Evolutionary conservation across 2,113 vertebrate genomes (phyloP).

Genomic region (Mustela nigripes): DNA sequence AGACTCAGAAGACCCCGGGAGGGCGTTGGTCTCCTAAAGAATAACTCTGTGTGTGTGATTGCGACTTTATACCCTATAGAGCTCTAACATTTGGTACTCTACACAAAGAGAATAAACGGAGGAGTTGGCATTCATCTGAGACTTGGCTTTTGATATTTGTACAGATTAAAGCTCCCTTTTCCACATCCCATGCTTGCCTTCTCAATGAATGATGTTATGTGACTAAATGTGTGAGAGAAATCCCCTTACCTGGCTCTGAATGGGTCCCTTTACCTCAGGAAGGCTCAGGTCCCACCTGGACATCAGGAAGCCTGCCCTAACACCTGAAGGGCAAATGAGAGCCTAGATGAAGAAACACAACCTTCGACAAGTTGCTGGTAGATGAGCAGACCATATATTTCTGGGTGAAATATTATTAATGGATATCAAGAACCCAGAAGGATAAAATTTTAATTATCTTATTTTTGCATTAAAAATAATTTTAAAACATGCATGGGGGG

Average conservation of each 20-base stretch:
- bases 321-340: background rate
- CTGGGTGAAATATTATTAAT: background rate
- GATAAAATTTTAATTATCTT: background rate
- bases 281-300: background rate
- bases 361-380: background rate
- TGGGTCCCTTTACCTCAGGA: background rate
- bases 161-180: slow-evolving; percentile 12
- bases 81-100: background rate
- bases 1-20: background rate
- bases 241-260: background rate
- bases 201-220: slow-evolving; percentile 4
- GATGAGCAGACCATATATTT: background rate
- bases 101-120: slow-evolving; percentile 24
- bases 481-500: background rate
- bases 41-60: background rate
- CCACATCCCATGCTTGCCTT: background rate
- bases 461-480: background rate
- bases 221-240: background rate
- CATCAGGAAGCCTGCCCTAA: background rate
- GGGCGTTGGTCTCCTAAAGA: background rate
- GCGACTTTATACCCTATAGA: background rate
- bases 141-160: slow-evolving; percentile 37
- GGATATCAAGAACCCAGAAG: background rate
- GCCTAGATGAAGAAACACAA: background rate
- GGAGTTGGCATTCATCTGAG: background rate